Conservation (phyloP, 1,140 invertebrate genomes). For the Heliothis subflexa region DNA sequence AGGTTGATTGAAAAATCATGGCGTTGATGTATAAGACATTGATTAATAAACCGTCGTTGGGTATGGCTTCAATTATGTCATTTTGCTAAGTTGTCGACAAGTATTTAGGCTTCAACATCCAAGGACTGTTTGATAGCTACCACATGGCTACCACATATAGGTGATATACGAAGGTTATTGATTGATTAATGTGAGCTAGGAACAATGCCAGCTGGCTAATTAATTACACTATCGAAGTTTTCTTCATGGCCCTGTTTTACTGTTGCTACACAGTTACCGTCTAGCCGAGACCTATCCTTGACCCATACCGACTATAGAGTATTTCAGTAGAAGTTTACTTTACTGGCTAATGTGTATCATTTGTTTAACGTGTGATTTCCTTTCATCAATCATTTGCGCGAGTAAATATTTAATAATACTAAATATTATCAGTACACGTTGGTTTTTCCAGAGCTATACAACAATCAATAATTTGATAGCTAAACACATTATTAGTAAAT, state of each 20-base stretch:
- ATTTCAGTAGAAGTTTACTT: background rate
- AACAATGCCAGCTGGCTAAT: no score
- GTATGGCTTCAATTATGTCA: background rate
- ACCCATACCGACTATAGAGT: background rate
- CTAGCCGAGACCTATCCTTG: background rate
- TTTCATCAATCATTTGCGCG: slow-evolving; percentile 1
- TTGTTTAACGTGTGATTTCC: slow-evolving; percentile 7
- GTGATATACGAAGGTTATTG: no score
- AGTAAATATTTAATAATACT: background rate
- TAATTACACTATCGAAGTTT: no score
- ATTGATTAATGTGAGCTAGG: no score
- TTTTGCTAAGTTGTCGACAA: background rate
- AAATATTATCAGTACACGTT: no score
- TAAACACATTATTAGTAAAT: no score
- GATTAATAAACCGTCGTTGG: background rate
- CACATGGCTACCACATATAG: background rate
- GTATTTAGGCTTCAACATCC: background rate
- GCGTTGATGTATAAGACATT: background rate
- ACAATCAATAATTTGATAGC: no score
- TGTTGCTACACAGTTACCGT: background rate
- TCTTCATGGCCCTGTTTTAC: background rate
- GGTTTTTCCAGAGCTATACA: no score
- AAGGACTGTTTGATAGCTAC: background rate
- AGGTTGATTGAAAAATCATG: background rate
- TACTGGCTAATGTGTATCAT: slow-evolving; percentile 3